Evolutionary conservation across 2,797 vertebrate genomes (phyloP).

Genomic region (Trachops cirrhosus): DNA sequence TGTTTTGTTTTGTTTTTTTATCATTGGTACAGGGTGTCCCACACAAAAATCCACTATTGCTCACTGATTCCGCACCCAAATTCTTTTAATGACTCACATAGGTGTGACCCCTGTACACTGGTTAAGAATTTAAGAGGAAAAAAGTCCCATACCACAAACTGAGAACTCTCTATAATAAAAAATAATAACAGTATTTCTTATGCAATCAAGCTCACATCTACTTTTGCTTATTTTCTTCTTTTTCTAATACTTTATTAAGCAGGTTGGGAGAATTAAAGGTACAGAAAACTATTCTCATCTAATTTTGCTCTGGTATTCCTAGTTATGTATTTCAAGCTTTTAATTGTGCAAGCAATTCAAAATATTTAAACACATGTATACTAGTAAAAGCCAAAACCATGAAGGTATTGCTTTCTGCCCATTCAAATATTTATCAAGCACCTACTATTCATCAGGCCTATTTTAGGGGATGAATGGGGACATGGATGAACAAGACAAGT

Average conservation of each 20-base stretch:
- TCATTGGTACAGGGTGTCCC: background rate
- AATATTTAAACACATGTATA: constrained; percentile 30
- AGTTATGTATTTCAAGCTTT: constrained; percentile 15
- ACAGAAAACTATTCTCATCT: background rate
- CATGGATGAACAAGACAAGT: background rate
- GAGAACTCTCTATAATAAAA: background rate
- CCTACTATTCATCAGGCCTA: background rate
- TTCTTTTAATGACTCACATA: background rate
- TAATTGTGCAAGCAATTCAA: background rate
- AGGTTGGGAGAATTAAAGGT: constrained; percentile 25
- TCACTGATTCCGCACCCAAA: background rate
- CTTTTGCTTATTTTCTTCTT: background rate
- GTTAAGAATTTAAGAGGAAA: background rate
- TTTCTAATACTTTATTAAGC: background rate
- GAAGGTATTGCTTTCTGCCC: background rate
- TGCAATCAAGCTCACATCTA: background rate
- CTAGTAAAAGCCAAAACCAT: constrained; percentile 11
- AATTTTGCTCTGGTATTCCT: background rate
- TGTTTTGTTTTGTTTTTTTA: background rate
- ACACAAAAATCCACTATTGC: background rate
- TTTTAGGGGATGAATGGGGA: constrained; percentile 2
- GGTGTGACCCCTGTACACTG: background rate
- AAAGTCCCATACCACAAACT: background rate
- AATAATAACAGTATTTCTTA: background rate
- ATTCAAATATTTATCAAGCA: constrained; percentile 14